phyloP scores from a whole-genome alignment of 2,888 invertebrate genomes.

The Cartodere bifasciata region DNA sequence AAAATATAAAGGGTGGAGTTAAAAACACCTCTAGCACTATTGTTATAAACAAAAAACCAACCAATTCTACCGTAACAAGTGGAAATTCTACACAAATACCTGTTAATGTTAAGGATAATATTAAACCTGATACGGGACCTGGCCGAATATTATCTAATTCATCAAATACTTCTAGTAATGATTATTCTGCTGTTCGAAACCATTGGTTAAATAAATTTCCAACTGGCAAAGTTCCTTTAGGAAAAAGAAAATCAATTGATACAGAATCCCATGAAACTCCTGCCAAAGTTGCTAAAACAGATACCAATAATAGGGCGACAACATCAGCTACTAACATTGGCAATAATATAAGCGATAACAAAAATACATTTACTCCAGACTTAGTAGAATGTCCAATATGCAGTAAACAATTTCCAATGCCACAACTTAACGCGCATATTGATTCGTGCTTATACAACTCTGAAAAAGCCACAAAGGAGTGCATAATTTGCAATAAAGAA shows the following conservation, averaged over 20 bases:
- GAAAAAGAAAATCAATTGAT: too few relatives aligned
- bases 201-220: conserved; percentile 33
- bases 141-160: too few relatives aligned
- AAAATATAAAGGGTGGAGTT: neutral
- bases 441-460: conserved; percentile 19
- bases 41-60: conserved; percentile 16
- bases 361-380: conserved; percentile 6
- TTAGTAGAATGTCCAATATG: conserved; percentile 34
- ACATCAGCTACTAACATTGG: too few relatives aligned
- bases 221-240: too few relatives aligned
- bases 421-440: conserved; percentile 29
- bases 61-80: neutral
- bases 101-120: neutral
- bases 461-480: conserved; percentile 8
- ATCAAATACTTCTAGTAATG: conserved; percentile 17
- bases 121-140: neutral
- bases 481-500: conserved; percentile 8
- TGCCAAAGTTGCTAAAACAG: conserved; percentile 4
- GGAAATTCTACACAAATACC: neutral
- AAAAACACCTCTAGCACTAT: conserved; percentile 12
- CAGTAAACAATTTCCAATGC: conserved; percentile 18
- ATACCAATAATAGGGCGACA: too few relatives aligned
- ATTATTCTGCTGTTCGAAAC: conserved; percentile 29
- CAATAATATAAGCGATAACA: conserved; percentile 4
- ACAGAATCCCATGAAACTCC: neutral